Base-by-base conservation (phyloP, 2,888 invertebrate genomes). In the Villa cingulata region DNA sequence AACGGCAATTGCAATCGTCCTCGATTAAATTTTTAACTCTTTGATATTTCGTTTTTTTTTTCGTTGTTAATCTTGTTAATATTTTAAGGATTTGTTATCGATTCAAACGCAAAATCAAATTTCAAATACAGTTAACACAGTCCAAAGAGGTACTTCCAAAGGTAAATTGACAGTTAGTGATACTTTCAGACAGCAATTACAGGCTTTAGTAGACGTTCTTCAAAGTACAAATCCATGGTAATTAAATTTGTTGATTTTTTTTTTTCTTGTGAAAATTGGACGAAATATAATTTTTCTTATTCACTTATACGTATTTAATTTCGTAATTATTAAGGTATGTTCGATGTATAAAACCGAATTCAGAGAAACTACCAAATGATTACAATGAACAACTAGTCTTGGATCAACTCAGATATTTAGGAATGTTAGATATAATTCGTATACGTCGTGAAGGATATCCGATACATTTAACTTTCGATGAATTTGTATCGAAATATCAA, bases 351-450 rank as follows among this genome's bases (percentile, higher is more conserved):
- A 92, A 92, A 61, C 91, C 92, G 1, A 92, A 92, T 65, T 79
- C 83, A 65, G 76, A 83, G 58, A 92, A 92, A 66, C 74, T 78
- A 46, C 78, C 88, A 0, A 80, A 88, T 59, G 77, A 80, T 59
- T 92, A 85, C 68, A 83, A 83, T 63, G 81, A 83, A 49, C 77
- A 78, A 47, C 72, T 91, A 49, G 91, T 92, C 2, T 70, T 87
- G 56, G 89, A 90, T 60, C 92, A 92, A 68, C 72, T 92, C 43
- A 81, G 83, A 59, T 92, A 92, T 71, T 74, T 92, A 51, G 92
- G 91, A 51, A 91, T 92, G 89, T 74, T 90, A 64, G 91, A 92
- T 66, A 91, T 92, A 55, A 91, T 92, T 57, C 75, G 89, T 53
- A 92, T 92, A 54, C 73, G 91, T 6, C 83, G 87, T 59, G 90